Conservation (phyloP, 2,888 invertebrate species). For the Melanostoma scalare region DNA sequence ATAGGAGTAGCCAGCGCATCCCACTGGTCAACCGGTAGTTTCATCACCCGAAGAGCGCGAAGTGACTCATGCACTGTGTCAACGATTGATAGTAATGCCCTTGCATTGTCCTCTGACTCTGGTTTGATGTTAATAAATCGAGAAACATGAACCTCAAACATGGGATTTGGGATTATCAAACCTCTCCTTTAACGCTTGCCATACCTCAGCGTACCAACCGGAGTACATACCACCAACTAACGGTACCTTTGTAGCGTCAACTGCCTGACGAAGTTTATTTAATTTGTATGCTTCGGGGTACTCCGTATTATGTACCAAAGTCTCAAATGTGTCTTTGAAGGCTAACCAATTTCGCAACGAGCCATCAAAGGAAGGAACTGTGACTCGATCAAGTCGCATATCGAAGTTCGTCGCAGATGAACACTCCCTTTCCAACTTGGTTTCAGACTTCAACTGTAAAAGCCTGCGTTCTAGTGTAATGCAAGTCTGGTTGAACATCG, state of each 20-base stretch:
- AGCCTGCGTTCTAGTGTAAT: background rate
- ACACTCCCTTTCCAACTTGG: background rate
- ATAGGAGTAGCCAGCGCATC: background rate
- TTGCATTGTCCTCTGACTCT: background rate
- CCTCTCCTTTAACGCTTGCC: background rate
- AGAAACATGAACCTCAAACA: too few species aligned
- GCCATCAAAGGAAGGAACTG: conserved; percentile 27
- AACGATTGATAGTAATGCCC: background rate
- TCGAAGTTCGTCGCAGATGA: background rate
- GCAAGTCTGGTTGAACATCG: background rate
- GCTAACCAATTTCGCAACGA: conserved; percentile 20
- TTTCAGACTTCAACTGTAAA: background rate
- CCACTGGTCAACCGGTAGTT: background rate
- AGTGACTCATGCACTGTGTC: background rate
- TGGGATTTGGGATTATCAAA: conserved; percentile 10
- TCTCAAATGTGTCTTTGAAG: conserved; percentile 36
- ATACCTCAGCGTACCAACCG: conserved; percentile 23
- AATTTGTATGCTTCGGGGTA: conserved; percentile 24
- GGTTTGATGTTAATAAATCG: background rate
- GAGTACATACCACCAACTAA: conserved; percentile 30
- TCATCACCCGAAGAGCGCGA: conserved; percentile 1
- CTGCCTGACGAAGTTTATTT: conserved; percentile 20
- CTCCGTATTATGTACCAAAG: conserved; percentile 7
- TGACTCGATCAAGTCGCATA: conserved; percentile 8
- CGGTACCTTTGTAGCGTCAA: background rate